phyloP scores from a whole-genome alignment of 92 coral and sea anemone species.

The Paramuricea clavata region DNA sequence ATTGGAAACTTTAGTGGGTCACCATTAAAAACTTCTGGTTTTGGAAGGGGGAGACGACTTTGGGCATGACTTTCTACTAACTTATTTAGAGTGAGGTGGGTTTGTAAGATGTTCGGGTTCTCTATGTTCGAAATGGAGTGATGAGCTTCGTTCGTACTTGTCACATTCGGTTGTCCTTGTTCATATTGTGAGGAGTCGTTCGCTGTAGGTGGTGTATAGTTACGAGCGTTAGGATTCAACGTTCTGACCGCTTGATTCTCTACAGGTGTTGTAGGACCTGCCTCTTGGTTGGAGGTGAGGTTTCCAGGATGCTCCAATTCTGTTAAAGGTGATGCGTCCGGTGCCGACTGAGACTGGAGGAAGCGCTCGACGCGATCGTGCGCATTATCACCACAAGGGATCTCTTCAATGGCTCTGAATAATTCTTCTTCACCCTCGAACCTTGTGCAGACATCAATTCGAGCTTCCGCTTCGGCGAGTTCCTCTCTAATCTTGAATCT shows the following conservation, averaged over 20 bases:
- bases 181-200: not conserved
- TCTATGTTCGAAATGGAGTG: not conserved
- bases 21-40: constrained; percentile 69
- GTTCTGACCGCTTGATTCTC: not conserved
- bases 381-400: constrained; percentile 11
- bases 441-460: constrained; percentile 17
- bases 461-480: constrained; percentile 52
- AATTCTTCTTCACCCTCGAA: not conserved
- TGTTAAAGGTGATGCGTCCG: not conserved
- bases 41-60: constrained; percentile 58
- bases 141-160: not conserved
- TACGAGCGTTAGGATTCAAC: not conserved
- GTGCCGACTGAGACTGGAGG: constrained; percentile 7
- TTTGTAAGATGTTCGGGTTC: not conserved
- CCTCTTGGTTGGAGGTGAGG: not conserved
- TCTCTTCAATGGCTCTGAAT: not conserved
- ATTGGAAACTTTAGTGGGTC: constrained; percentile 61
- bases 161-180: not conserved
- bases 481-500: constrained; percentile 41
- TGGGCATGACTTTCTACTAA: constrained; percentile 48
- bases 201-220: not conserved
- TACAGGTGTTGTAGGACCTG: not conserved
- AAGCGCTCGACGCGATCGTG: constrained; percentile 7
- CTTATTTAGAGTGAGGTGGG: not conserved
- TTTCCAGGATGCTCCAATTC: not conserved